These are phyloP conservation scores for Siderastrea radians DNA, from an alignment of 92 coral and sea anemone species.

Conservation along the genomic window DNA sequence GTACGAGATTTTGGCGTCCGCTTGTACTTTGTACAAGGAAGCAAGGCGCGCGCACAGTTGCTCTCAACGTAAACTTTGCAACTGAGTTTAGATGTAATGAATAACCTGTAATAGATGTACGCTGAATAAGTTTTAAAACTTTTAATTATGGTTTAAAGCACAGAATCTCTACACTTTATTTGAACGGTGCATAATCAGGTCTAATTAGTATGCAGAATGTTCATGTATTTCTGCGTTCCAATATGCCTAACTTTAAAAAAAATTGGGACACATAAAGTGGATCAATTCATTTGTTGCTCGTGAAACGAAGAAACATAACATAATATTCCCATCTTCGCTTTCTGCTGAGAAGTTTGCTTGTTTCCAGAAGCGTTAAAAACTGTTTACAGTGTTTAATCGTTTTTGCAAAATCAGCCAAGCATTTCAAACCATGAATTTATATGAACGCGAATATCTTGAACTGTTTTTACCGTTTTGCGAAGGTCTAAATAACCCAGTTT, in stretches of 20 bases:
- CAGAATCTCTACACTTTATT: background rate
- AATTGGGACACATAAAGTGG: background rate
- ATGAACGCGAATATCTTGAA: background rate
- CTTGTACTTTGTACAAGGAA: background rate
- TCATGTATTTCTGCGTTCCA: constrained; percentile 19
- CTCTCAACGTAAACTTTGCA: background rate
- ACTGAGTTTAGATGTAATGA: background rate
- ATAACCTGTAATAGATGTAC: background rate
- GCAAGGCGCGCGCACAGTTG: background rate
- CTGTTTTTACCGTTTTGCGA: background rate
- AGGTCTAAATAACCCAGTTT: no score
- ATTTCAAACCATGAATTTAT: constrained; percentile 20
- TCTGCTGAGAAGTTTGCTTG: background rate
- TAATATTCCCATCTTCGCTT: background rate
- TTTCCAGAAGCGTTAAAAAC: background rate
- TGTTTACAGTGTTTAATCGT: constrained; percentile 30
- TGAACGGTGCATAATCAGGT: constrained; percentile 1
- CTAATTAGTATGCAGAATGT: constrained; percentile 39
- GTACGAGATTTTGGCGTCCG: background rate
- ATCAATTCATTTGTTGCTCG: background rate
- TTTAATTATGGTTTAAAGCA: background rate
- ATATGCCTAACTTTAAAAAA: background rate
- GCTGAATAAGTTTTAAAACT: background rate
- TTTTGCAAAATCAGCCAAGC: constrained; percentile 32
- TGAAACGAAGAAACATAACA: background rate